phyloP scores from a whole-genome alignment of 2,113 vertebrate species.

The Lamprologus tigripictilis region DNA sequence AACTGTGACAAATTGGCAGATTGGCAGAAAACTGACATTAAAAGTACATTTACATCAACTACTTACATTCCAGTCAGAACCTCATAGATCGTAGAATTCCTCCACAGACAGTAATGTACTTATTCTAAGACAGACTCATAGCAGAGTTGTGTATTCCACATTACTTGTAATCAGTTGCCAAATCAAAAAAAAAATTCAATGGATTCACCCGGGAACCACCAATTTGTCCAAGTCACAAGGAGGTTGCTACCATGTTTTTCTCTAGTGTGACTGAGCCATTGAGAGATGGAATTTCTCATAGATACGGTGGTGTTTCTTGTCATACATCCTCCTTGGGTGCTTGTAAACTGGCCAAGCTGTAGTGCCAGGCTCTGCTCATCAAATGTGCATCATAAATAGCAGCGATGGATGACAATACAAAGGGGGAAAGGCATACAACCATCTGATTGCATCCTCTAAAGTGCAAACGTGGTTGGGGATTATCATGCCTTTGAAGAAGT shows the following conservation, averaged over 20 bases:
- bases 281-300: background rate
- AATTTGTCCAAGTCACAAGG: background rate
- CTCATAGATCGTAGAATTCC: background rate
- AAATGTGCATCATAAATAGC: background rate
- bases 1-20: background rate
- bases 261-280: background rate
- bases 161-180: rapidly evolving
- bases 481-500: background rate
- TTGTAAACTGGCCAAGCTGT: background rate
- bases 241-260: background rate
- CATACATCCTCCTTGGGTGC: background rate
- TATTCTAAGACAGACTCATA: background rate
- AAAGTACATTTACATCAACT: background rate
- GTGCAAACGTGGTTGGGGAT: background rate
- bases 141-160: background rate
- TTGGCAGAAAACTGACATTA: background rate
- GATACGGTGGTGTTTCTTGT: background rate
- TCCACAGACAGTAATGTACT: background rate
- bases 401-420: background rate
- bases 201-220: background rate
- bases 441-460: background rate
- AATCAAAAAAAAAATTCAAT: background rate
- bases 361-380: background rate
- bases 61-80: background rate
- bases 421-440: background rate